Conservation (phyloP, 2,113 vertebrate species). For the Ceyx cyanopectus region DNA sequence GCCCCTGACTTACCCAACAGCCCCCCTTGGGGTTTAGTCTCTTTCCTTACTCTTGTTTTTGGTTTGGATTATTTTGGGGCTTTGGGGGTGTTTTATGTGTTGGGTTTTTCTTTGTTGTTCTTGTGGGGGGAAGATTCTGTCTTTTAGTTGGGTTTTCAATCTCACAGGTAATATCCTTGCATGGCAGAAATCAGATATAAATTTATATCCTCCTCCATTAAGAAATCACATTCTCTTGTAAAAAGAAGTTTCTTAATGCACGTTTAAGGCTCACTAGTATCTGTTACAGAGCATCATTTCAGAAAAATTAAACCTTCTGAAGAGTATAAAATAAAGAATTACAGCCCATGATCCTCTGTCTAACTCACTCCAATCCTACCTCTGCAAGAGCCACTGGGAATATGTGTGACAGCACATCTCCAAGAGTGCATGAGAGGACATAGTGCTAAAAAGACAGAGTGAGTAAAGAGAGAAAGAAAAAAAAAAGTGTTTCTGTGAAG, state of each 20-base stretch:
- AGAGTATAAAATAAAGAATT: constrained; percentile 42
- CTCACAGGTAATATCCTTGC: background rate
- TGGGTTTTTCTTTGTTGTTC: background rate
- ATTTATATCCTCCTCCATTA: background rate
- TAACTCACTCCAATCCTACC: constrained; percentile 28
- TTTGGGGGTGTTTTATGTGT: background rate
- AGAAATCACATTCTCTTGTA: background rate
- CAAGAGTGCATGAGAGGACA: constrained; percentile 16
- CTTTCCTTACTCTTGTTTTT: background rate
- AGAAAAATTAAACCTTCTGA: constrained; percentile 25
- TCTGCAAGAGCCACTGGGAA: constrained; percentile 47
- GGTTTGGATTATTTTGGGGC: background rate
- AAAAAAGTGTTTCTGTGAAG: background rate
- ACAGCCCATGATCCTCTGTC: constrained; percentile 41
- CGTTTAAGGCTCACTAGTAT: background rate
- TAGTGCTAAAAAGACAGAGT: background rate
- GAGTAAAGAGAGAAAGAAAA: background rate
- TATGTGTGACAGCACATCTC: constrained; percentile 48
- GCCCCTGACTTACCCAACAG: background rate
- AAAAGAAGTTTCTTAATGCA: background rate
- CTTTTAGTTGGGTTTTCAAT: background rate
- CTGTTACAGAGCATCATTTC: background rate
- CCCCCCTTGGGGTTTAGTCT: background rate
- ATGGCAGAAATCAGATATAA: background rate
- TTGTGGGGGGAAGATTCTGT: background rate